These are phyloP conservation scores for Caenorhabditis sp. DNA, from an alignment of 2,888 invertebrate genomes.

Conservation along the genomic window DNA sequence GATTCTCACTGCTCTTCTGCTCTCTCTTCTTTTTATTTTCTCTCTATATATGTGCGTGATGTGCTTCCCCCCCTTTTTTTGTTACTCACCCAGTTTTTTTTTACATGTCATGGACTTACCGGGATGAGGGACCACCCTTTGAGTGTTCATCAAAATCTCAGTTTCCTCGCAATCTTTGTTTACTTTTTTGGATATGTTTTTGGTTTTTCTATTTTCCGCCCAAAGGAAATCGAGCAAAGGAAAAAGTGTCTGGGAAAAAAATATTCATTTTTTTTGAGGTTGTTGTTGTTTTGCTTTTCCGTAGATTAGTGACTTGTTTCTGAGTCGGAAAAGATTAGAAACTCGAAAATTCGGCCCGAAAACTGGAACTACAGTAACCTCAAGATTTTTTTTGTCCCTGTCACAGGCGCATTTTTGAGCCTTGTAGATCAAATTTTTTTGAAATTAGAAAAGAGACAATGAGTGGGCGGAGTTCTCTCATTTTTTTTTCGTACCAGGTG, in stretches of 20 bases:
- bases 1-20: conserved; percentile 3
- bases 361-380: too few species aligned
- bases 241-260: conserved; percentile 7
- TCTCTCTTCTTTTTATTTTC: conserved; percentile 1
- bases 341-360: too few species aligned
- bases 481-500: too few species aligned
- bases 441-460: too few species aligned
- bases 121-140: too few species aligned
- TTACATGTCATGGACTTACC: not conserved
- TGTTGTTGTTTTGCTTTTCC: not conserved
- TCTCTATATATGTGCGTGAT: not conserved
- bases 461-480: too few species aligned
- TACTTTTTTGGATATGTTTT: not conserved
- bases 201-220: not conserved
- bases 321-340: too few species aligned
- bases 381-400: too few species aligned
- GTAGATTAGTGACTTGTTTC: too few species aligned
- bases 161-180: not conserved
- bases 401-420: too few species aligned
- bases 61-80: not conserved
- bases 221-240: too few species aligned
- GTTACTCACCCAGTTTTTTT: not conserved
- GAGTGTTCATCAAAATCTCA: not conserved
- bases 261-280: conserved; percentile 8
- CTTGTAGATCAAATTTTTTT: too few species aligned